Conservation (phyloP, 1,140 invertebrate species). For the Drosophila simulans region DNA sequence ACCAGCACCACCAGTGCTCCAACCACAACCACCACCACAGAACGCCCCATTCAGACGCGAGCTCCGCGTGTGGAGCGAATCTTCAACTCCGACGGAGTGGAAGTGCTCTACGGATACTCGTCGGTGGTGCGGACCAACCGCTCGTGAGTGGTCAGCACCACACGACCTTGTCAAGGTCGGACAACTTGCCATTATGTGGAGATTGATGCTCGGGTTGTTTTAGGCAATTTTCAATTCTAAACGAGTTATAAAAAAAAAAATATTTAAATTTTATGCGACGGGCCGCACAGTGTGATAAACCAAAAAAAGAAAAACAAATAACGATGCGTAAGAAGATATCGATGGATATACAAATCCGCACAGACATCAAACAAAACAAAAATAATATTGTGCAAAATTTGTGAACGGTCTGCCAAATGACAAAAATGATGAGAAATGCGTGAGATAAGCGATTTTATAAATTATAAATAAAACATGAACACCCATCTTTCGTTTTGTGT, state of each 20-base stretch:
- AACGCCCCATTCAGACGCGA: constrained; percentile 35
- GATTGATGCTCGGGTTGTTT: constrained; percentile 22
- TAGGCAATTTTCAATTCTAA: constrained; percentile 71
- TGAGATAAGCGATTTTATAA: constrained; percentile 69
- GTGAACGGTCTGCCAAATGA: constrained; percentile 37
- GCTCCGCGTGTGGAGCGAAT: constrained; percentile 71
- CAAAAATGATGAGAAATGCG: constrained; percentile 40
- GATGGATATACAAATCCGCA: constrained; percentile 22
- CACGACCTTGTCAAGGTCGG: constrained; percentile 67
- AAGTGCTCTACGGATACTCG: constrained; percentile 78
- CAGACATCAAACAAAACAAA: constrained; percentile 28
- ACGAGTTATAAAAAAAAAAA: constrained; percentile 50
- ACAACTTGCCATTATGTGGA: constrained; percentile 64
- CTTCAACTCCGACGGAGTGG: constrained; percentile 77
- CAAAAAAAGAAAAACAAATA: constrained; percentile 24
- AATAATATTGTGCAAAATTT: constrained; percentile 64
- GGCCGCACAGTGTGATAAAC: constrained; percentile 62
- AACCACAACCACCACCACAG: constrained; percentile 21
- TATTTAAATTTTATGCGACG: constrained; percentile 47
- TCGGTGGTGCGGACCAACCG: constrained; percentile 69
- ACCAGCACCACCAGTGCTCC: constrained; percentile 11
- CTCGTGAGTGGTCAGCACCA: constrained; percentile 24
- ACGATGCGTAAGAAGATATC: constrained; percentile 8
- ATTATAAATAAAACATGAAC: constrained; percentile 82
- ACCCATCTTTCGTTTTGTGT: constrained; percentile 47